These are phyloP conservation scores for Ginglymostoma cirratum DNA, from an alignment of 2,113 vertebrate genomes.

Conservation along the genomic window DNA sequence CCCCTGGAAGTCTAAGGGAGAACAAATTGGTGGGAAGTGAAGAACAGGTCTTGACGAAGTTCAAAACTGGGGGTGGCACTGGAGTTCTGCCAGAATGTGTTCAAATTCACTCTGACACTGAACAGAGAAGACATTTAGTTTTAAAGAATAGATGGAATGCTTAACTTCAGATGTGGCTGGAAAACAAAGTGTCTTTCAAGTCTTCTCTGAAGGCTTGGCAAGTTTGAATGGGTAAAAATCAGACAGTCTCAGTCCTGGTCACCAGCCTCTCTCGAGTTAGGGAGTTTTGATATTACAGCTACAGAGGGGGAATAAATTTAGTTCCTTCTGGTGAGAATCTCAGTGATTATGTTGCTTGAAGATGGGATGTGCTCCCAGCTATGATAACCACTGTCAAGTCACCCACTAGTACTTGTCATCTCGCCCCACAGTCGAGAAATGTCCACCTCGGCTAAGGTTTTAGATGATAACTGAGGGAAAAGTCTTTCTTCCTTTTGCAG, in stretches of 20 bases:
- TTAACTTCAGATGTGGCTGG: background rate
- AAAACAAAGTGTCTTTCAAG: background rate
- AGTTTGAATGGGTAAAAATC: background rate
- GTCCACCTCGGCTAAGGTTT: too few relatives aligned
- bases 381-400: background rate
- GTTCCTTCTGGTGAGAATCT: background rate
- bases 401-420: background rate
- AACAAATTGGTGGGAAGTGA: background rate
- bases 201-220: background rate
- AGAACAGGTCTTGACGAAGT: background rate
- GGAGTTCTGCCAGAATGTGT: background rate
- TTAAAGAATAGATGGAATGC: background rate
- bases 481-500: background rate
- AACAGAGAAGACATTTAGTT: background rate
- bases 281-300: too few relatives aligned
- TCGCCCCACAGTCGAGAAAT: background rate
- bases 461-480: background rate
- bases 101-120: background rate
- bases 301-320: background rate
- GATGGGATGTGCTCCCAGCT: background rate
- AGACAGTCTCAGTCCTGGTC: background rate
- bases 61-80: background rate
- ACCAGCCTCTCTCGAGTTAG: background rate
- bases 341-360: background rate
- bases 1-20: too few relatives aligned